These are phyloP conservation scores for Epistrophe grossulariae DNA, from an alignment of 2,888 invertebrate species.

Conservation along the genomic window DNA sequence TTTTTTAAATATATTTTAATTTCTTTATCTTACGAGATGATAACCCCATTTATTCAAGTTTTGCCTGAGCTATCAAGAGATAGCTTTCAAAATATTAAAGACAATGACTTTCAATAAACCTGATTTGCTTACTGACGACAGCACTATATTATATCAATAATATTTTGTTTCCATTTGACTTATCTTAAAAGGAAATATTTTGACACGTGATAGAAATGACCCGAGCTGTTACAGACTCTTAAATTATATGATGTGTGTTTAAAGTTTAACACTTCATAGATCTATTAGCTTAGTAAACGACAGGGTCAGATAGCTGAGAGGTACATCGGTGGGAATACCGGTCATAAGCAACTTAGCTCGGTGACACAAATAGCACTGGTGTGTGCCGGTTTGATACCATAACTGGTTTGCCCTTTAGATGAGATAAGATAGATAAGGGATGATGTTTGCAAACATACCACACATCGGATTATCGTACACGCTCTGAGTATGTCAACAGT, in stretches of 20 bases:
- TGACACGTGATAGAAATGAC: not conserved
- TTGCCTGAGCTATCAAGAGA: conserved; percentile 30
- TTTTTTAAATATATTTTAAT: not conserved
- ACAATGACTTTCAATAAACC: conserved; percentile 31
- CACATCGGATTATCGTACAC: too few species aligned
- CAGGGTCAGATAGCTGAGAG: too few species aligned
- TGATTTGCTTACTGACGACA: not conserved
- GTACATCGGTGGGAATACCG: too few species aligned
- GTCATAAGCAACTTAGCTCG: too few species aligned
- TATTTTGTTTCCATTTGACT: not conserved
- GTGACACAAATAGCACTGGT: too few species aligned
- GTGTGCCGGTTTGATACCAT: too few species aligned
- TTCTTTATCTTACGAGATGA: conserved; percentile 23
- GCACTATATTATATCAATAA: not conserved
- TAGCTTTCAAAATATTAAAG: conserved; percentile 1
- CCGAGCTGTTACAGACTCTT: not conserved
- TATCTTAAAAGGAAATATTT: conserved; percentile 13
- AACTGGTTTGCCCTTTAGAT: too few species aligned
- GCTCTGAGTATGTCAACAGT: too few species aligned
- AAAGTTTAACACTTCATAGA: too few species aligned
- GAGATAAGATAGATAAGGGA: too few species aligned
- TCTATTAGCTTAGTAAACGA: too few species aligned
- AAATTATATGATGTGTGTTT: not conserved
- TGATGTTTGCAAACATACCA: too few species aligned
- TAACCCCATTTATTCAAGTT: conserved; percentile 52